Evolutionary conservation across 2,797 vertebrate species (phyloP).

Genomic region (Tauraco hartlaubi): DNA sequence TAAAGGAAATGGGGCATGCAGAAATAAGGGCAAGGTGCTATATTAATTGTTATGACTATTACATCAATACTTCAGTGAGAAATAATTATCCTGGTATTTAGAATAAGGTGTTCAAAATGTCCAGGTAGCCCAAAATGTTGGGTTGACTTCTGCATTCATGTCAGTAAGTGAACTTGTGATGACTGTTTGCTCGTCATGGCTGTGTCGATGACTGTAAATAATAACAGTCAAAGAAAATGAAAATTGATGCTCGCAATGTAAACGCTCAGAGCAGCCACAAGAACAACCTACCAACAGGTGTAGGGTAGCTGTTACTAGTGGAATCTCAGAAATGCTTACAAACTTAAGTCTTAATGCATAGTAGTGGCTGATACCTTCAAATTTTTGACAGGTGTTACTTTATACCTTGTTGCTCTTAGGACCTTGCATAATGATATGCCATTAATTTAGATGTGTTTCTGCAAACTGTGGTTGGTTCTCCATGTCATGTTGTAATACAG

Average conservation of each 20-base stretch:
- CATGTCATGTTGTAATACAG: not conserved
- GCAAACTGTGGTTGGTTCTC: not conserved
- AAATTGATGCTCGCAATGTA: not conserved
- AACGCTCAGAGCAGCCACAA: not conserved
- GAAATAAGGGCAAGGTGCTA: not conserved
- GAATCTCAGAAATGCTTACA: not conserved
- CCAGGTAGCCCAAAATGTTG: not conserved
- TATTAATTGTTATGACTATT: constrained; percentile 10
- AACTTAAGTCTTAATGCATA: not conserved
- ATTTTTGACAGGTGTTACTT: not conserved
- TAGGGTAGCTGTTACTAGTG: not conserved
- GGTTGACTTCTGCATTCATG: not conserved
- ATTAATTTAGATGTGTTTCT: not conserved
- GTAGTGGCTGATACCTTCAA: not conserved
- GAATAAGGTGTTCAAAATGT: not conserved
- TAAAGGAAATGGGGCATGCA: constrained; percentile 33
- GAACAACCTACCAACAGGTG: not conserved
- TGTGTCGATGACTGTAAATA: not conserved
- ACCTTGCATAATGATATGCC: not conserved
- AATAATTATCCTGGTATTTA: not conserved
- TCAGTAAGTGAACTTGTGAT: not conserved
- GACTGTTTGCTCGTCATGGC: not conserved
- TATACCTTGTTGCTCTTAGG: not conserved
- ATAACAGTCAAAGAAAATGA: not conserved
- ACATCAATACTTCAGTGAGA: constrained; percentile 33